Conservation (phyloP, 2,797 vertebrate genomes). For the Gorsachius magnificus region DNA sequence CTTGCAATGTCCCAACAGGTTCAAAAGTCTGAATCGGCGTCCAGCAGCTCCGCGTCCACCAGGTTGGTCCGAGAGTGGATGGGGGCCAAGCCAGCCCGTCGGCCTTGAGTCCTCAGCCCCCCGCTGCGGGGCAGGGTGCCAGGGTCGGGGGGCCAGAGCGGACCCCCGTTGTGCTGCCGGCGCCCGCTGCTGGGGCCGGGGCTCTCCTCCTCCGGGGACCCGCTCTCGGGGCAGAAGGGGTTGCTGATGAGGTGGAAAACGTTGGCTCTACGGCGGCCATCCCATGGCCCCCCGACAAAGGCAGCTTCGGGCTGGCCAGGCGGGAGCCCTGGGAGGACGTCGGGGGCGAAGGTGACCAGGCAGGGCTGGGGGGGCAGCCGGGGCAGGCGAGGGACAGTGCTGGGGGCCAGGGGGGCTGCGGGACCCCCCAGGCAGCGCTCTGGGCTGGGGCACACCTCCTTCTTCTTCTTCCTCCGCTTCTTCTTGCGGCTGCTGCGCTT, state of each 20-base stretch:
- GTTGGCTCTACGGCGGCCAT: not conserved
- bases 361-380: constrained; percentile 86
- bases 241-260: constrained; percentile 71
- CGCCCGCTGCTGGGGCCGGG: not conserved
- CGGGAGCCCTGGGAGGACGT: constrained; percentile 15
- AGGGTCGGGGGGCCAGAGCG: constrained; percentile 29
- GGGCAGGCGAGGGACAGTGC: constrained; percentile 87
- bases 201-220: constrained; percentile 63
- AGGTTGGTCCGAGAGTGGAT: constrained; percentile 93
- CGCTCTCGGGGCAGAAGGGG: constrained; percentile 75
- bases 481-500: constrained; percentile 78
- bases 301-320: not conserved
- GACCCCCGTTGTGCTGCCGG: constrained; percentile 60
- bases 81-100: constrained; percentile 78
- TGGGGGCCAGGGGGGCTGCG: constrained; percentile 68
- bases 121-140: constrained; percentile 50
- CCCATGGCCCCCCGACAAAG: not conserved
- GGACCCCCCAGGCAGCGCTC: constrained; percentile 40
- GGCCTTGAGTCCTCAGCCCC: constrained; percentile 73
- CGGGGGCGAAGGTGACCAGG: constrained; percentile 78
- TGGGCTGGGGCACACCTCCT: constrained; percentile 78
- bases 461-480: constrained; percentile 86
- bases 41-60: constrained; percentile 92
- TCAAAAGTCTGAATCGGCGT: constrained; percentile 92
- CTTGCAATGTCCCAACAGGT: fast-evolving